Conservation (phyloP, 2,888 invertebrate genomes). For the Chaetogeoica ovagalla region DNA sequence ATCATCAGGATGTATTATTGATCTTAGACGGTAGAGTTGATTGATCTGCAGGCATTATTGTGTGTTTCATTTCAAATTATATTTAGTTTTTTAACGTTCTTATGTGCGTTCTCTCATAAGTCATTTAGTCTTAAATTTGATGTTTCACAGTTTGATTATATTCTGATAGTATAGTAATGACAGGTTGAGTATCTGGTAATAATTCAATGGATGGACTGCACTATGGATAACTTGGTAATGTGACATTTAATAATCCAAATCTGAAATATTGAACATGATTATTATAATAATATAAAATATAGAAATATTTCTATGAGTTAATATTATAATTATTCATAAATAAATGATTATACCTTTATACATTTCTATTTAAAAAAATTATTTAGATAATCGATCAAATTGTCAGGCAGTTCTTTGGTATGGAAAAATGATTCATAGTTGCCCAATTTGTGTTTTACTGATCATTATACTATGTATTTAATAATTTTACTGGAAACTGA, state of each 20-base stretch:
- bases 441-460: neutral
- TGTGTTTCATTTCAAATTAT: neutral
- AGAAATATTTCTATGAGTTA: neutral
- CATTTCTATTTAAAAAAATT: neutral
- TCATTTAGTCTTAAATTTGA: neutral
- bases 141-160: neutral
- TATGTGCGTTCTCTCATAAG: neutral
- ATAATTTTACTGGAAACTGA: neutral
- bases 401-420: neutral
- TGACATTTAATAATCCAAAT: neutral
- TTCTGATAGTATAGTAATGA: neutral
- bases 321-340: neutral
- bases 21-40: neutral
- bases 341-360: neutral
- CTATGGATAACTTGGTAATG: neutral
- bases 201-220: neutral
- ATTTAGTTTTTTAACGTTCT: neutral
- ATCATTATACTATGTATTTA: neutral
- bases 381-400: neutral
- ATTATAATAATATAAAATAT: neutral
- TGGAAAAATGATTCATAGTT: neutral
- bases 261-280: neutral
- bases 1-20: neutral
- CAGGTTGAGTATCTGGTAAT: neutral
- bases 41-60: neutral